Percentiles rank a stretch among this genome's conserved stretches.
phyloP scores from a whole-genome alignment of 2,113 vertebrate species.

The Ctenomys sociabilis region DNA sequence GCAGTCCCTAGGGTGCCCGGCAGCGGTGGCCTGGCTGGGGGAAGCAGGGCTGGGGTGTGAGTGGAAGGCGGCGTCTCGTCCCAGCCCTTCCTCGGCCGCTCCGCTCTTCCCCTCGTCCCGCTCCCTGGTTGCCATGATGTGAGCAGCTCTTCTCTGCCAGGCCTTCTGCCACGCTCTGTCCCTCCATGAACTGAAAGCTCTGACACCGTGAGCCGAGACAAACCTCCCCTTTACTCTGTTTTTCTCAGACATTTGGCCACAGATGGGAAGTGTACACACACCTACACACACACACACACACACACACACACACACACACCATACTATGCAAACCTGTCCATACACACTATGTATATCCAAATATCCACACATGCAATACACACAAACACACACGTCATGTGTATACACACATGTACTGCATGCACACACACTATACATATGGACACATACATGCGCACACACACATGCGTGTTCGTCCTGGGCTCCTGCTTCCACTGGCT shows the following conservation, averaged over 20 bases:
- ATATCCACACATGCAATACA: neutral
- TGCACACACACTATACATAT: neutral
- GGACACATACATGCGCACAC: neutral
- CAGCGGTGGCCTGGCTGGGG: neutral
- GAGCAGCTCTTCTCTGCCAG: neutral
- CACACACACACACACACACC: neutral
- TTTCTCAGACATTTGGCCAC: neutral
- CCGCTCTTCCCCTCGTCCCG: neutral
- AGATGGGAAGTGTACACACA: neutral
- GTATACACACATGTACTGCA: neutral
- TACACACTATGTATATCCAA: neutral
- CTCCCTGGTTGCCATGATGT: neutral
- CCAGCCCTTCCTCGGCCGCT: neutral
- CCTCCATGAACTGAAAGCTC: neutral
- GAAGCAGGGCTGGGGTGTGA: neutral
- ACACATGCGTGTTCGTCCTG: accelerated
- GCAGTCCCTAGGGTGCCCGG: neutral
- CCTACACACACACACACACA: neutral
- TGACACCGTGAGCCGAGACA: neutral
- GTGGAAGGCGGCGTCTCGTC: neutral
- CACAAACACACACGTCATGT: neutral
- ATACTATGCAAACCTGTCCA: neutral
- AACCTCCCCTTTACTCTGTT: neutral
- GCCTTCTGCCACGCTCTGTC: neutral
- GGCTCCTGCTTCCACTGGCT: neutral